Conservation (phyloP, 2,888 invertebrate genomes). For the Peribatodes rhomboidaria region DNA sequence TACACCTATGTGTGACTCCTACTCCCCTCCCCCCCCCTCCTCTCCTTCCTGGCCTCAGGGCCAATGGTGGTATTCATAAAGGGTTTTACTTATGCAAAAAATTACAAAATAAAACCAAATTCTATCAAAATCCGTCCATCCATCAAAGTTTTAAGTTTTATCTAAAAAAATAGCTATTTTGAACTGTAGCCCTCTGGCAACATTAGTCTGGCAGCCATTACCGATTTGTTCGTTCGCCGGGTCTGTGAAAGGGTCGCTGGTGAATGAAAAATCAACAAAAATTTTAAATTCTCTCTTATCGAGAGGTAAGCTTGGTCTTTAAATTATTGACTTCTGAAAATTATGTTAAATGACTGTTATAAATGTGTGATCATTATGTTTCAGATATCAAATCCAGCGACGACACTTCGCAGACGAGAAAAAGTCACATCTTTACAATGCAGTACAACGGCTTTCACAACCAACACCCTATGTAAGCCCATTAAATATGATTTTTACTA, state of each 20-base stretch:
- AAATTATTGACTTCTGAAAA: constrained; percentile 5
- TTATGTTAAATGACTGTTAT: constrained; percentile 7
- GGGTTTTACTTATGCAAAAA: too few relatives aligned
- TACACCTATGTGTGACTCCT: too few relatives aligned
- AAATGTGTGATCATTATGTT: constrained; percentile 56
- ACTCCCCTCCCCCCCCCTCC: too few relatives aligned
- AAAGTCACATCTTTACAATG: constrained; percentile 66
- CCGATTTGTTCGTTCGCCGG: constrained; percentile 89
- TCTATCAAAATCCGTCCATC: too few relatives aligned
- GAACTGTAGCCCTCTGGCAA: not conserved
- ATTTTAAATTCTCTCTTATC: constrained; percentile 79
- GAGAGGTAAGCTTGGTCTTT: constrained; percentile 76
- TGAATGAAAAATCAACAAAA: constrained; percentile 73
- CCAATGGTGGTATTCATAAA: too few relatives aligned
- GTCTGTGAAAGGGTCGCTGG: constrained; percentile 74
- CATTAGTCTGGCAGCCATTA: constrained; percentile 73
- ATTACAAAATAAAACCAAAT: too few relatives aligned
- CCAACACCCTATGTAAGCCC: constrained; percentile 83
- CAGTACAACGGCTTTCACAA: constrained; percentile 85
- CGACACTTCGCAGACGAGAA: constrained; percentile 67
- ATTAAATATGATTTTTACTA: constrained; percentile 1
- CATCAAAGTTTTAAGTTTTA: not conserved
- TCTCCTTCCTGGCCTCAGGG: too few relatives aligned
- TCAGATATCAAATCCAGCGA: constrained; percentile 78
- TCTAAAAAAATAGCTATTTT: not conserved